Evolutionary conservation across 2,888 invertebrate species (phyloP).

Genomic region (Synanthedon vespiformis): DNA sequence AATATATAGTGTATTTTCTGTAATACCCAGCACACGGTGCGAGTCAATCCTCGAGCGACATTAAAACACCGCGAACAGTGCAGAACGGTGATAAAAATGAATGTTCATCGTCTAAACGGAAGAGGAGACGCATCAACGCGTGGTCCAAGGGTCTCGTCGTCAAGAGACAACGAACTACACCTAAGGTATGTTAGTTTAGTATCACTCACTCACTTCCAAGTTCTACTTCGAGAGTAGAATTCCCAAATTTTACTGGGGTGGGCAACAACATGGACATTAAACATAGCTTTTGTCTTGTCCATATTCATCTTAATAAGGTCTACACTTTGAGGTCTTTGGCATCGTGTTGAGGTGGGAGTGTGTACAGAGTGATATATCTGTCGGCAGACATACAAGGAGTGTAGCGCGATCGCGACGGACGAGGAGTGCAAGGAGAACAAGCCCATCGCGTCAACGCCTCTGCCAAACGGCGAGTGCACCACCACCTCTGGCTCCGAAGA

Average conservation of each 20-base stretch:
- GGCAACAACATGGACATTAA: too few relatives aligned
- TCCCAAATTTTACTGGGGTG: too few relatives aligned
- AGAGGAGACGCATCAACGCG: slow-evolving; percentile 51
- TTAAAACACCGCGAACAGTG: slow-evolving; percentile 27
- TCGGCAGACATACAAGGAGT: slow-evolving; percentile 41
- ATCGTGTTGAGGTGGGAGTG: background rate
- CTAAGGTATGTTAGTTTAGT: slow-evolving; percentile 28
- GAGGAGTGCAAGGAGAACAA: slow-evolving; percentile 67
- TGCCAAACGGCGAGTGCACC: slow-evolving; percentile 42
- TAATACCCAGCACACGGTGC: background rate
- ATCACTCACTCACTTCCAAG: too few relatives aligned
- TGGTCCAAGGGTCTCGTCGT: slow-evolving; percentile 58
- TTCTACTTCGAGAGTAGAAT: too few relatives aligned
- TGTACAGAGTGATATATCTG: background rate
- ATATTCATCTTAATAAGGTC: too few relatives aligned
- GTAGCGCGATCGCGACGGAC: slow-evolving; percentile 47
- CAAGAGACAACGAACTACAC: slow-evolving; percentile 42
- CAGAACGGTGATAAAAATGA: slow-evolving; percentile 54
- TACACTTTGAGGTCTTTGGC: too few relatives aligned
- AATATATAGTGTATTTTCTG: background rate
- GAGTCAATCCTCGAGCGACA: slow-evolving; percentile 16
- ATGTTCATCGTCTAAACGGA: slow-evolving; percentile 39
- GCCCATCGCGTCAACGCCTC: slow-evolving; percentile 58
- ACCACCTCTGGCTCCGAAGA: slow-evolving; percentile 47
- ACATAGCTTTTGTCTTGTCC: too few relatives aligned